Conservation (phyloP, 2,888 invertebrate genomes). For the Aplocera efformata region DNA sequence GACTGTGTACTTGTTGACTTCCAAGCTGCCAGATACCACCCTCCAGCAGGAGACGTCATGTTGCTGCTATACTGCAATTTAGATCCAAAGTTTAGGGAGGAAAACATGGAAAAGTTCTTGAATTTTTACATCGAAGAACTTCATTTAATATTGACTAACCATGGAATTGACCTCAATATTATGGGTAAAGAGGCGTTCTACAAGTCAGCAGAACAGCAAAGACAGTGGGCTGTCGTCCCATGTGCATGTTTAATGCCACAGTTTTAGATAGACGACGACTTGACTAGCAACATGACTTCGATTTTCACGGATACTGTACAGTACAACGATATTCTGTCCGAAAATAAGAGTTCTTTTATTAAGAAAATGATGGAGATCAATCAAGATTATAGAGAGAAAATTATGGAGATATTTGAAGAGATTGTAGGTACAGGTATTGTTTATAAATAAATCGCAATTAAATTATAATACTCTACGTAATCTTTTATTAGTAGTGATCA, state of each 20-base stretch:
- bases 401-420: constrained; percentile 78
- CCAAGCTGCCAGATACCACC: constrained; percentile 83
- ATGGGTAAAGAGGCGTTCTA: constrained; percentile 65
- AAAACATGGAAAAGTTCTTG: constrained; percentile 71
- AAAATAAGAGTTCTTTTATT: constrained; percentile 77
- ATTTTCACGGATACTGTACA: constrained; percentile 68
- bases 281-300: constrained; percentile 61
- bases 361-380: constrained; percentile 75
- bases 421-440: constrained; percentile 73
- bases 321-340: constrained; percentile 77
- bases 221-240: constrained; percentile 76
- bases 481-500: no score
- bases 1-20: constrained; percentile 85
- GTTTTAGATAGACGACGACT: constrained; percentile 75
- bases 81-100: constrained; percentile 65
- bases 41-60: constrained; percentile 83
- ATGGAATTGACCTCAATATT: constrained; percentile 59
- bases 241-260: constrained; percentile 76
- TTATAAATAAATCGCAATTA: constrained; percentile 13
- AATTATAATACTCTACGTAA: no score
- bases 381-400: constrained; percentile 65
- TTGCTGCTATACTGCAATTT: constrained; percentile 78
- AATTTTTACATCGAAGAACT: constrained; percentile 79
- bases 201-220: constrained; percentile 67
- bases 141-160: constrained; percentile 51